phyloP scores from a whole-genome alignment of 2,113 vertebrate species.

The Fukomys damarensis region DNA sequence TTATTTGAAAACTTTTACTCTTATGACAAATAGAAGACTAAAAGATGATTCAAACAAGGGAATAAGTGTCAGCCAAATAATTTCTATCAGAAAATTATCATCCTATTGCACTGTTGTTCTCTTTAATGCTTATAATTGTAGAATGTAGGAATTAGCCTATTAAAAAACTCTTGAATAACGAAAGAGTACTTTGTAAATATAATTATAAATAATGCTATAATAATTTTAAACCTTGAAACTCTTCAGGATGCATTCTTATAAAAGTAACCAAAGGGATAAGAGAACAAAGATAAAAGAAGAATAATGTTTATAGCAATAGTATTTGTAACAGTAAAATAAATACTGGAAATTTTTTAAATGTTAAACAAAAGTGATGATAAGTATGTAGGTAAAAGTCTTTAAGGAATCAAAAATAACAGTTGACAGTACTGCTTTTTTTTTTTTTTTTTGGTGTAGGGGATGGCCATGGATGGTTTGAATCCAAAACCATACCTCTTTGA shows the following conservation, averaged over 20 bases:
- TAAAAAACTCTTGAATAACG: not conserved
- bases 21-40: not conserved
- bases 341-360: not conserved
- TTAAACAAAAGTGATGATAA: not conserved
- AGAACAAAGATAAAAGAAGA: not conserved
- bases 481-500: not conserved
- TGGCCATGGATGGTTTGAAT: not conserved
- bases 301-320: not conserved
- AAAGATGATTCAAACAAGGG: not conserved
- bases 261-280: not conserved
- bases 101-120: not conserved
- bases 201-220: not conserved
- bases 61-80: not conserved
- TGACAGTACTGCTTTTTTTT: not conserved
- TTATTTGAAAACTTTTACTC: constrained; percentile 32
- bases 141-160: not conserved
- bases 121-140: not conserved
- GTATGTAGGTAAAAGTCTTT: not conserved
- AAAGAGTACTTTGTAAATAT: not conserved
- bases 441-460: not conserved
- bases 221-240: not conserved
- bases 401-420: not conserved
- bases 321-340: not conserved
- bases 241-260: not conserved
- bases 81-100: not conserved